Evolutionary conservation across 2,113 vertebrate genomes (phyloP), one percentile per base, ranked within the genome.

Genomic region (Mesitornis unicolor): DNA sequence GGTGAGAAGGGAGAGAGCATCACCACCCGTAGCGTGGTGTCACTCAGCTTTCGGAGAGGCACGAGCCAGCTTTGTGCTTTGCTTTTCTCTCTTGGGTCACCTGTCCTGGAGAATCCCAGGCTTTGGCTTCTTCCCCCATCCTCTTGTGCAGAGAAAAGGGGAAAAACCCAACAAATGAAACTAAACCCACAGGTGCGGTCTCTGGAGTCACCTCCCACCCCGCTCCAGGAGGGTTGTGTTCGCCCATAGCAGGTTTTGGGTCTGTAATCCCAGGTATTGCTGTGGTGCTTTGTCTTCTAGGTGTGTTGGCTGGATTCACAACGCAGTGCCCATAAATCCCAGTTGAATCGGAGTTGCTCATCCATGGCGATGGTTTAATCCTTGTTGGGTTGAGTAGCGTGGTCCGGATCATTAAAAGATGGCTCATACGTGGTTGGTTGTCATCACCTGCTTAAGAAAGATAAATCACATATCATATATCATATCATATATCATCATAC

Each of bases 401-500:
- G 17, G 64, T 38, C 47, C 11, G 0, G 38, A 1, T 19, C 8
- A 29, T 50, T 33, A n/a, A 21, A 35, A 24, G 17, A 35, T 35
- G 51, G 60, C 13, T 64, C 20, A 2, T 21, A 35, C 1, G 0
- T 16, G 16, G 26, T 59, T 0, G 2, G 51, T 48, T 40, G 64
- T 21, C 38, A 5, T 67, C 18, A 2, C 35, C 50, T 60, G 63
- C 51, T 60, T 40, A 9, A 22, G 43, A 43, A 40, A 43, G 45
- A 21, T 24, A 11, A 69, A n/a, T n/a, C n/a, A n/a, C n/a, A n/a
- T n/a, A n/a, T n/a, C n/a, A n/a, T n/a, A n/a, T n/a, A n/a, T n/a
- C n/a, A n/a, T n/a, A n/a, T n/a, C n/a, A n/a, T n/a, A n/a, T n/a
- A n/a, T n/a, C n/a, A n/a, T n/a, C n/a, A n/a, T n/a, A n/a, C n/a